A percentile compares a stretch with the other conserved stretches of the same genome.
phyloP scores from a whole-genome alignment of 35 echinoderm and acorn worm species.

The Nesometra sesokonis region DNA sequence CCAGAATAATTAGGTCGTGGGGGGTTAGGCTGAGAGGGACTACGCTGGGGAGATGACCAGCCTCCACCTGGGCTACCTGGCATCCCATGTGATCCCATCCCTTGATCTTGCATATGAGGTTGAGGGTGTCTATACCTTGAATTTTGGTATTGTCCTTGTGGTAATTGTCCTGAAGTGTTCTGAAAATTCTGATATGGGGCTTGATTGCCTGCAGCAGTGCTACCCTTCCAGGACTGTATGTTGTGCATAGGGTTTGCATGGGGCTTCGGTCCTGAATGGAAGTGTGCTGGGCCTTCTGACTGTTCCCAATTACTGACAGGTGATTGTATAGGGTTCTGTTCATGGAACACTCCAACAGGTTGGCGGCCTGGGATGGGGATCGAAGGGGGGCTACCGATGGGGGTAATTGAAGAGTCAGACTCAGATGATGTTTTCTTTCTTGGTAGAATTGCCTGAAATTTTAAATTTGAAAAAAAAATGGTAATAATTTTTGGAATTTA shows the following conservation, averaged over 20 bases:
- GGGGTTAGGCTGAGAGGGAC: background rate
- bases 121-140: background rate
- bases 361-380: constrained; percentile 1
- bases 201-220: background rate
- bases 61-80: background rate
- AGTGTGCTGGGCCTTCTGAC: background rate
- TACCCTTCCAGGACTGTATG: background rate
- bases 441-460: constrained; percentile 37
- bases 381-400: constrained; percentile 1
- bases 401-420: background rate
- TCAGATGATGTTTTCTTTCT: constrained; percentile 25
- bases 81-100: background rate
- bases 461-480: constrained; percentile 5
- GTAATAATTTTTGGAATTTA: too few relatives aligned
- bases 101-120: background rate
- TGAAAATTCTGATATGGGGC: background rate
- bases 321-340: constrained; percentile 29
- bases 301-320: constrained; percentile 6
- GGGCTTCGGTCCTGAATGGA: background rate
- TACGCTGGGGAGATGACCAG: background rate
- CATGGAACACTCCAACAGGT: constrained; percentile 10
- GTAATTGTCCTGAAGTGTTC: background rate
- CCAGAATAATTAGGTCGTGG: background rate
- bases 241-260: background rate
- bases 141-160: background rate